Conservation (phyloP, 2,888 invertebrate genomes). For the Alitta virens region DNA sequence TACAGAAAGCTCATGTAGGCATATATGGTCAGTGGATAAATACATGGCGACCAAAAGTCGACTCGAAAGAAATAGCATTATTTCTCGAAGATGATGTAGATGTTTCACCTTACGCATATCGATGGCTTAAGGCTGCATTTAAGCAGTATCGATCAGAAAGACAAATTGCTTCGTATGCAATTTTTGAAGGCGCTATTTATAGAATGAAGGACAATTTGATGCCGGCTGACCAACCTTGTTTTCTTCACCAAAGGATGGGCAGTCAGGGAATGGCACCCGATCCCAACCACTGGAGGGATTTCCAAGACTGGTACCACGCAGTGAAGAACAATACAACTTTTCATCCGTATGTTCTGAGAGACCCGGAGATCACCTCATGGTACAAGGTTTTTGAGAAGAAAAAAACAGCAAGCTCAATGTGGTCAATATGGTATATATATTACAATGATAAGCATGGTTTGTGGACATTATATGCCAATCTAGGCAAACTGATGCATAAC, state of each 20-base stretch:
- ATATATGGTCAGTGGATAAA: conserved; percentile 34
- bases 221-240: not conserved
- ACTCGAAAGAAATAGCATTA: conserved; percentile 39
- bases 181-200: not conserved
- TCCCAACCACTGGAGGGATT: not conserved
- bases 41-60: conserved; percentile 35
- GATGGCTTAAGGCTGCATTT: conserved; percentile 27
- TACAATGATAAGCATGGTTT: not conserved
- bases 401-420: not conserved
- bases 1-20: conserved; percentile 30
- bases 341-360: not conserved
- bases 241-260: not conserved
- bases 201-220: not conserved
- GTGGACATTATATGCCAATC: not conserved
- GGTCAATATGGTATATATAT: conserved; percentile 3
- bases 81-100: conserved; percentile 45
- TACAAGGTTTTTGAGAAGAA: not conserved
- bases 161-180: not conserved
- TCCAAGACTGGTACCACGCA: conserved; percentile 7
- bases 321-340: not conserved
- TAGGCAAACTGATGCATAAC: not conserved
- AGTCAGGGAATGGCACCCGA: not conserved
- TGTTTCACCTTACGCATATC: conserved; percentile 39
- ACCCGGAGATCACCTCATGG: not conserved
- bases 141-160: not conserved